Evolutionary conservation across 2,888 invertebrate species (phyloP), one percentile per base, ranked within the genome.

Genomic region (Norana najaformis): DNA sequence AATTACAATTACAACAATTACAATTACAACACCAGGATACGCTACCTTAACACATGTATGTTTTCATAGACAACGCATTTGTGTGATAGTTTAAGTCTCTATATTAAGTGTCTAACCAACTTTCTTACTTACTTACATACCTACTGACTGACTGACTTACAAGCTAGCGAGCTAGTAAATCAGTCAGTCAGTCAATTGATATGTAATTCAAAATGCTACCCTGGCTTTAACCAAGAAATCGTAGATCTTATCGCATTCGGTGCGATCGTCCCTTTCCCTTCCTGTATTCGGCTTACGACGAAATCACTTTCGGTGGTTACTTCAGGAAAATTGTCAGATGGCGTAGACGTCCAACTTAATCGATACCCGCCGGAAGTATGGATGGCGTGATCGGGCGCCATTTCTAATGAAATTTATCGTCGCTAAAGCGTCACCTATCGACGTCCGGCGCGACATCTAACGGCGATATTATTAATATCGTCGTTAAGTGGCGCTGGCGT

Each of bases 261-360:
- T 69, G 69, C 69, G 30, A n/a, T n/a, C n/a, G n/a, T 11, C 69
- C 8, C 30, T n/a, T 5, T 69, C 69, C 69, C 30, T n/a, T 69
- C n/a, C 16, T 8, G 69, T n/a, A n/a, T 69, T n/a, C 30, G 2
- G 69, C 11, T 47, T 23, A 20, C 47, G 23, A 30, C 6, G 69
- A 8, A 69, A 69, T n/a, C 69, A 69, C 11, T 69, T 69, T 69
- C 69, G 11, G 69, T n/a, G 69, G 69, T n/a, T n/a, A 69, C 69
- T 69, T 69, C n/a, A n/a, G n/a, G 69, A 69, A 69, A 69, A 69
- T 69, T 69, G n/a, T 69, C 69, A 0, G 69, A 69, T 69, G 69
- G 69, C 69, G 69, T n/a, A 69, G 69, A 69, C 69, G 69, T 30
- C 69, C 69, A n/a, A 69, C n/a, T 69, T n/a, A 69, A 69, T 69